These are phyloP conservation scores for Drosophila jambulina DNA, from an alignment of 1,140 invertebrate genomes.

Conservation along the genomic window DNA sequence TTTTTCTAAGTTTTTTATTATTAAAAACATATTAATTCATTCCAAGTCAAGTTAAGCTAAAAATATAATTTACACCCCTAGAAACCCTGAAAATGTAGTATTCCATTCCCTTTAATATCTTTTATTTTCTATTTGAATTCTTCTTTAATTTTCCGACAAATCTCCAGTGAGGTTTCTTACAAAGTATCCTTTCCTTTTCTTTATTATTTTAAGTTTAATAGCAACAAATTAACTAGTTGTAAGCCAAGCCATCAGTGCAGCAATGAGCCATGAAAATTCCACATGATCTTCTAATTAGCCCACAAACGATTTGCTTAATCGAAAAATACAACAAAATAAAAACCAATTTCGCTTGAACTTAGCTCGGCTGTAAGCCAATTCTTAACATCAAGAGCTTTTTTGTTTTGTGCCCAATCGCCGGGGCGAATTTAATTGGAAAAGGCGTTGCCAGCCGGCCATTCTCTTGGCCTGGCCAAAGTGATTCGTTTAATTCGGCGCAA, in stretches of 20 bases:
- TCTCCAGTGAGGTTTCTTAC: neutral
- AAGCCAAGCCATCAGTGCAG: neutral
- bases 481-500: constrained; percentile 21
- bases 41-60: no score
- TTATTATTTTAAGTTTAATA: neutral
- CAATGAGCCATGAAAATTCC: neutral
- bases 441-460: constrained; percentile 52
- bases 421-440: constrained; percentile 58
- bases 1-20: neutral
- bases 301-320: neutral
- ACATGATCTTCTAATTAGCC: constrained; percentile 2
- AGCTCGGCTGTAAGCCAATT: constrained; percentile 18
- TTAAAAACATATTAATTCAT: no score
- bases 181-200: neutral
- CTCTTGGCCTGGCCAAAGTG: constrained; percentile 26
- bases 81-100: no score
- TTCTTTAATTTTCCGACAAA: no score
- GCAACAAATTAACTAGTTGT: neutral
- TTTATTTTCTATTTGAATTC: neutral
- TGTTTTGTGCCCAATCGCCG: constrained; percentile 48
- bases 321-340: constrained; percentile 11
- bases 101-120: no score
- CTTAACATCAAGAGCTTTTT: constrained; percentile 34
- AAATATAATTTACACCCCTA: no score
- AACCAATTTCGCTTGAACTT: constrained; percentile 22